phyloP scores from a whole-genome alignment of 2,113 vertebrate species.

The Gallinago jamesoni region DNA sequence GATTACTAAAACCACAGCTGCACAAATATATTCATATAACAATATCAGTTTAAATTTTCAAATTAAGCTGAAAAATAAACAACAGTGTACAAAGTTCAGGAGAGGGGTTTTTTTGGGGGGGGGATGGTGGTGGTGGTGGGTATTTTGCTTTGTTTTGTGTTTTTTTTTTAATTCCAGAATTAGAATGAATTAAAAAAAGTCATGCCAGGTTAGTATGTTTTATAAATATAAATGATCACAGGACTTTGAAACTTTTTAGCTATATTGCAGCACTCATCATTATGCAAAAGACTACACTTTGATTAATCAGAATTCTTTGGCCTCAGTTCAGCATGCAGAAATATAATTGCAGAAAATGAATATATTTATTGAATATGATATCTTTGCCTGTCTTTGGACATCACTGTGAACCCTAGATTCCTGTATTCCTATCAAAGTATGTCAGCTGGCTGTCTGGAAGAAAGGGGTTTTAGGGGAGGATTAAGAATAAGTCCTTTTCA shows the following conservation, averaged over 20 bases:
- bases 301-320: not conserved
- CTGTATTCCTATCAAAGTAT: not conserved
- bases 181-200: accelerated
- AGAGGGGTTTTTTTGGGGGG: not conserved
- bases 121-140: too few species aligned
- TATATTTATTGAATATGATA: not conserved
- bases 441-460: not conserved
- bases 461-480: not conserved
- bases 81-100: not conserved
- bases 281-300: not conserved
- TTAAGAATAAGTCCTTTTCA: not conserved
- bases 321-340: not conserved
- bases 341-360: not conserved
- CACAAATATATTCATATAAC: not conserved
- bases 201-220: not conserved
- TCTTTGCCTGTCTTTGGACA: not conserved
- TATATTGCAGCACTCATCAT: not conserved
- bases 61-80: not conserved
- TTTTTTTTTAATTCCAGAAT: not conserved
- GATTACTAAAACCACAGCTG: not conserved
- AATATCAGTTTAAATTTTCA: not conserved
- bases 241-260: not conserved
- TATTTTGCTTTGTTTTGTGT: not conserved
- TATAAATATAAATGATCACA: not conserved
- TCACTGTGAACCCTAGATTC: not conserved